phyloP scores from a whole-genome alignment of 2,113 vertebrate species.

The Onychostruthus taczanowskii region DNA sequence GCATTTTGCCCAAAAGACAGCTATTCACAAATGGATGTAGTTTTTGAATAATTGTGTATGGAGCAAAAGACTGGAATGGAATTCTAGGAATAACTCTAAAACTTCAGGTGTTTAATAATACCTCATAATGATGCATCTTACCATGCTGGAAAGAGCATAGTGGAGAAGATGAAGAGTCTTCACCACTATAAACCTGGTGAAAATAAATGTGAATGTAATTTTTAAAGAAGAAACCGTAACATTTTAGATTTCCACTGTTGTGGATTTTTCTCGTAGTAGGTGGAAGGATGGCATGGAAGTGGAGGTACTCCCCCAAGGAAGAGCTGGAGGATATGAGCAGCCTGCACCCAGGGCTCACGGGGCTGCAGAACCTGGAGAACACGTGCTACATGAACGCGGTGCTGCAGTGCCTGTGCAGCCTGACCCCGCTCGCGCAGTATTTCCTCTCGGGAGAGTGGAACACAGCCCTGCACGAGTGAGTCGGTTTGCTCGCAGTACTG shows the following conservation, averaged over 20 bases:
- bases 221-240: background rate
- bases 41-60: background rate
- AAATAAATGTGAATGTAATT: background rate
- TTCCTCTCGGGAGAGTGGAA: conserved; percentile 75
- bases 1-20: background rate
- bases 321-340: background rate
- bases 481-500: background rate
- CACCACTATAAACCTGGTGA: too few relatives aligned
- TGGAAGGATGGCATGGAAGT: background rate
- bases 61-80: background rate
- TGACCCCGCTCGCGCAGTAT: conserved; percentile 76
- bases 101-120: background rate
- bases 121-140: background rate
- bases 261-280: background rate
- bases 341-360: conserved; percentile 66
- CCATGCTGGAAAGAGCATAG: background rate
- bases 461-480: conserved; percentile 73
- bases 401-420: conserved; percentile 82
- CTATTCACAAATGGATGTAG: background rate
- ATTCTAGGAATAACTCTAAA: background rate
- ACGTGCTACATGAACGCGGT: conserved; percentile 86
- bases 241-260: background rate
- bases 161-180: background rate
- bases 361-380: conserved; percentile 83
- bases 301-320: background rate